These are phyloP conservation scores for Macrophya alboannulata DNA, from an alignment of 2,888 invertebrate species.

Conservation along the genomic window DNA sequence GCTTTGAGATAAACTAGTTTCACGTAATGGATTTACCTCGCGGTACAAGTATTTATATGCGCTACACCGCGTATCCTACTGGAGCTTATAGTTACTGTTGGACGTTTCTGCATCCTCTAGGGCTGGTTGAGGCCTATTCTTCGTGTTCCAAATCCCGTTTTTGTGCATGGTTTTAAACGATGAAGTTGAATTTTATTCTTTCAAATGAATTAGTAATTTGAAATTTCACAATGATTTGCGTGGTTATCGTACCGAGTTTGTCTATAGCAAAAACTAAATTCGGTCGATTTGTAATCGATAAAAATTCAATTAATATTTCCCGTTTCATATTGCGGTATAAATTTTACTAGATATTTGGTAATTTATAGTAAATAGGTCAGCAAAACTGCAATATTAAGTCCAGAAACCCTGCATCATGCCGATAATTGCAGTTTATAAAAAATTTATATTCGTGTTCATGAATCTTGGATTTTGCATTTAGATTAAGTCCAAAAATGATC, in stretches of 20 bases:
- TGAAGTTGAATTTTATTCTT: conserved; percentile 8
- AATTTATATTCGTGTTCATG: neutral
- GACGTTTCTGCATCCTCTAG: conserved; percentile 27
- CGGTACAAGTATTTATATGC: conserved; percentile 27
- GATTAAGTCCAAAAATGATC: conserved; percentile 9
- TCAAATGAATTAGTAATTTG: neutral
- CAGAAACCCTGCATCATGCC: neutral
- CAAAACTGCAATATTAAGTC: neutral
- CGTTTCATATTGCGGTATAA: neutral
- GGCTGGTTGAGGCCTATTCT: conserved; percentile 22
- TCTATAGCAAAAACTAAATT: neutral
- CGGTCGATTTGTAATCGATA: neutral
- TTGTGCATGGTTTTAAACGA: neutral
- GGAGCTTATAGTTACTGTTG: conserved; percentile 11
- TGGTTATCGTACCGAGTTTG: neutral
- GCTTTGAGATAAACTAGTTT: conserved; percentile 38
- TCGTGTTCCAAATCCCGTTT: neutral
- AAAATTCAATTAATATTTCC: neutral
- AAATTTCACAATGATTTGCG: neutral
- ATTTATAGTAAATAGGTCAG: neutral
- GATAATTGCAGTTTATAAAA: neutral
- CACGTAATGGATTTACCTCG: conserved; percentile 40
- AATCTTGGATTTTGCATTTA: neutral
- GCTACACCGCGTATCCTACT: neutral
- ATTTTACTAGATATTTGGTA: neutral